These are phyloP conservation scores for Charanyca ferruginea DNA, from an alignment of 2,888 invertebrate genomes.

Conservation along the genomic window DNA sequence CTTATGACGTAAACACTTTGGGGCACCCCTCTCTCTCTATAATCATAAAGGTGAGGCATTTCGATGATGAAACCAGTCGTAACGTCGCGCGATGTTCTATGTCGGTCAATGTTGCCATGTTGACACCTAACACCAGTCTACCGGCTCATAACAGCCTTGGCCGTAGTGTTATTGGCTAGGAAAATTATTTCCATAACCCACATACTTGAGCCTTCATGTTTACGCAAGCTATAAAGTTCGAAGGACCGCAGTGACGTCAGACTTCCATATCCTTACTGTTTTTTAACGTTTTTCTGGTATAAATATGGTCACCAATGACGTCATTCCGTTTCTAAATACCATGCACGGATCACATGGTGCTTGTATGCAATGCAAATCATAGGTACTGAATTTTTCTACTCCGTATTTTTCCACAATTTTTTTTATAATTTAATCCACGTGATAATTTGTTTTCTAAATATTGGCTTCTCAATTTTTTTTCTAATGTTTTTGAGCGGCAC, in stretches of 20 bases:
- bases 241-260: conserved; percentile 42
- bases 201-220: conserved; percentile 14
- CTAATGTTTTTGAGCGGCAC: background rate
- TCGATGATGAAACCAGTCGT: conserved; percentile 59
- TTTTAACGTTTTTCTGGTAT: conserved; percentile 8
- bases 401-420: conserved; percentile 1
- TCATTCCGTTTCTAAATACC: conserved; percentile 16
- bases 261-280: background rate
- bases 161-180: conserved; percentile 48
- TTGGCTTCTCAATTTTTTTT: background rate
- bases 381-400: background rate
- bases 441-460: background rate
- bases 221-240: conserved; percentile 5
- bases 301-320: conserved; percentile 1
- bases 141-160: conserved; percentile 60
- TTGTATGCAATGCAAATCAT: conserved; percentile 1
- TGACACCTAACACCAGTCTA: conserved; percentile 74
- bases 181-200: conserved; percentile 58
- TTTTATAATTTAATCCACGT: background rate
- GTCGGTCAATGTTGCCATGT: conserved; percentile 87
- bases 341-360: conserved; percentile 9
- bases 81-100: conserved; percentile 66
- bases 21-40: conserved; percentile 41
- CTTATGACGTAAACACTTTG: conserved; percentile 41
- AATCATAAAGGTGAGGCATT: conserved; percentile 43